These are phyloP conservation scores for Dendrocincla tyrannina DNA, from an alignment of 2,797 vertebrate genomes.

Conservation along the genomic window DNA sequence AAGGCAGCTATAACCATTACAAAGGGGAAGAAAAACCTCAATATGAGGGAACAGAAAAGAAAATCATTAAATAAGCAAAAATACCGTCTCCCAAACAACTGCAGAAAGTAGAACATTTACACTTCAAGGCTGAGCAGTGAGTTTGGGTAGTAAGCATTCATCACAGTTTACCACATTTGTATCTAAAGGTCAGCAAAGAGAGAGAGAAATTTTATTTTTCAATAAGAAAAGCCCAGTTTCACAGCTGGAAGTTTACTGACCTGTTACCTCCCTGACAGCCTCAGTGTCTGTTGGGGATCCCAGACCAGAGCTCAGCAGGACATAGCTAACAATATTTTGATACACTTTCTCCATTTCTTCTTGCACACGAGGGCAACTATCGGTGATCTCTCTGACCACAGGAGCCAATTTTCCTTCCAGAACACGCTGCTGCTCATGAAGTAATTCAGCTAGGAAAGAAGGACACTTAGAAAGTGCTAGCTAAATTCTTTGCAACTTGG, in stretches of 20 bases:
- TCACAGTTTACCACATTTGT: not conserved
- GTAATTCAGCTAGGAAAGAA: slow-evolving; percentile 81
- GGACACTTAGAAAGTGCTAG: not conserved
- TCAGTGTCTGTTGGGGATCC: slow-evolving; percentile 80
- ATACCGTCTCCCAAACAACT: not conserved
- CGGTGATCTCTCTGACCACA: slow-evolving; percentile 84
- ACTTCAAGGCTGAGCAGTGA: not conserved
- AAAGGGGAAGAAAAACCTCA: not conserved
- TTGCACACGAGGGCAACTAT: slow-evolving; percentile 68
- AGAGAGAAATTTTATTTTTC: not conserved
- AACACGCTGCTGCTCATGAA: slow-evolving; percentile 79
- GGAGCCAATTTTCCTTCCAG: slow-evolving; percentile 77
- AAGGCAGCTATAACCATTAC: slow-evolving; percentile 82
- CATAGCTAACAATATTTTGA: slow-evolving; percentile 80
- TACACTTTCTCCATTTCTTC: slow-evolving; percentile 82
- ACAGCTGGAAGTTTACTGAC: slow-evolving; percentile 68
- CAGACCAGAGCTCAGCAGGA: slow-evolving; percentile 82
- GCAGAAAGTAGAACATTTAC: not conserved
- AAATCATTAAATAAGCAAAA: not conserved
- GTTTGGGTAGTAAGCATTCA: not conserved
- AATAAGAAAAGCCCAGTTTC: not conserved
- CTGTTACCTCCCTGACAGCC: slow-evolving; percentile 84
- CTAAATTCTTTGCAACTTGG: not conserved
- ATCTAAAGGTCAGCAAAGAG: not conserved
- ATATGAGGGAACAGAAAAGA: not conserved